Base-by-base conservation (phyloP, 2,888 invertebrate genomes). In the Adineta ricciae region DNA sequence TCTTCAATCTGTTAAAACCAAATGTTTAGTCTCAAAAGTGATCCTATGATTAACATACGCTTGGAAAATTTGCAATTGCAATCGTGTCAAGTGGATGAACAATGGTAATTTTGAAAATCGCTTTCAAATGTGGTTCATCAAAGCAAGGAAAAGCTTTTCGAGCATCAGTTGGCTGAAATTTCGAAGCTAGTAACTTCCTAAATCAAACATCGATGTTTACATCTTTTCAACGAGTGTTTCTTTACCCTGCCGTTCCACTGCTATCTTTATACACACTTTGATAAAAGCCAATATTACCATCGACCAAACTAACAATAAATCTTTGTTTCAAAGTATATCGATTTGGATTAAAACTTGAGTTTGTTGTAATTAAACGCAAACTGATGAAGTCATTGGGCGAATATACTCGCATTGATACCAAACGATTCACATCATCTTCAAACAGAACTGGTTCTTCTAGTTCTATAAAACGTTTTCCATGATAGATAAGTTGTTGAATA, bases 51-150 rank as follows among this genome's bases (percentile, higher is more conserved):
- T 5, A 8, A 32, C 19, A 32, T 64, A 64, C 73, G 46, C 41
- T 83, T 24, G 85, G 85, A 97, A 97, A 97, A 91, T 98, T 98
- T 38, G 96, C 97, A 84, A 98, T 92, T 50, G 96, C 96, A 16
- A 95, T 94, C 86, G 88, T 88, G 89, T 94, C 93, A 86, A 93
- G 92, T 41, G 95, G 95, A 84, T 96, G 95, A 86, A 93, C 92
- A 36, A 98, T 91, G 0, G 94, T 93, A 87, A 98, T 94, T 90
- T 93, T 92, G 91, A 94, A 96, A 24, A 93, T 94, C 0, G 96
- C 95, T 89, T 96, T 96, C 91, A 94, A 93, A 72, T 93, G 92
- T 0, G 96, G 96, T 90, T 96, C 96, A 90, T 96, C 96, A 91
- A 95, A 96, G 90, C 95, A 96, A 0, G 96, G 96, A 91, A 96